Evolutionary conservation across 2,888 invertebrate species (phyloP).

Genomic region (Herminia tarsipennalis): DNA sequence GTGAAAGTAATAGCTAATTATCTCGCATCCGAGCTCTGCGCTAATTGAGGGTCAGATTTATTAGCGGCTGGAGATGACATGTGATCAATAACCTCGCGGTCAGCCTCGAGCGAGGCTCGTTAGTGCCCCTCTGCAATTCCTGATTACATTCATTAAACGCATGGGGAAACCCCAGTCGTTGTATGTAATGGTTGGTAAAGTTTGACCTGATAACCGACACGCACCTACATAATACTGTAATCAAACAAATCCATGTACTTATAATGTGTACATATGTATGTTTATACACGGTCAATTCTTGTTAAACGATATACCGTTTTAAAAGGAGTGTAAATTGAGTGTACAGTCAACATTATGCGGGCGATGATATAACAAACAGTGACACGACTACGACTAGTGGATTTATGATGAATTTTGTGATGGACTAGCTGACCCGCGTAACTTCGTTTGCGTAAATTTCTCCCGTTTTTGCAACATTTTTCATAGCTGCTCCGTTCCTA

Average conservation of each 20-base stretch:
- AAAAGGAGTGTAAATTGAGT: not conserved
- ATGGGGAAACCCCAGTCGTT: conserved; percentile 39
- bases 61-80: conserved; percentile 26
- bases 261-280: conserved; percentile 1
- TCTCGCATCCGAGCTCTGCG: not conserved
- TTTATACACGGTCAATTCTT: conserved; percentile 1
- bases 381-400: not conserved
- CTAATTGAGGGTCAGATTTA: conserved; percentile 33
- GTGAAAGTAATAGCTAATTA: conserved; percentile 15
- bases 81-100: conserved; percentile 35
- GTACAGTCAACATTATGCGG: not conserved
- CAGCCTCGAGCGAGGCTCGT: conserved; percentile 20
- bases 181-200: conserved; percentile 30
- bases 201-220: conserved; percentile 37
- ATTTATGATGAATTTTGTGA: not conserved
- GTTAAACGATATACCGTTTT: not conserved
- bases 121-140: conserved; percentile 25
- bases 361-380: not conserved
- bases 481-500: too few relatives aligned
- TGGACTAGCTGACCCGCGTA: conserved; percentile 14
- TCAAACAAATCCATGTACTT: conserved; percentile 7
- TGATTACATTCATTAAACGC: conserved; percentile 38
- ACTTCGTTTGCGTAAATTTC: too few relatives aligned
- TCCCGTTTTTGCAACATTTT: too few relatives aligned
- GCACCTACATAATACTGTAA: conserved; percentile 21